phyloP scores from a whole-genome alignment of 2,888 invertebrate species.

The Phlogophora meticulosa region DNA sequence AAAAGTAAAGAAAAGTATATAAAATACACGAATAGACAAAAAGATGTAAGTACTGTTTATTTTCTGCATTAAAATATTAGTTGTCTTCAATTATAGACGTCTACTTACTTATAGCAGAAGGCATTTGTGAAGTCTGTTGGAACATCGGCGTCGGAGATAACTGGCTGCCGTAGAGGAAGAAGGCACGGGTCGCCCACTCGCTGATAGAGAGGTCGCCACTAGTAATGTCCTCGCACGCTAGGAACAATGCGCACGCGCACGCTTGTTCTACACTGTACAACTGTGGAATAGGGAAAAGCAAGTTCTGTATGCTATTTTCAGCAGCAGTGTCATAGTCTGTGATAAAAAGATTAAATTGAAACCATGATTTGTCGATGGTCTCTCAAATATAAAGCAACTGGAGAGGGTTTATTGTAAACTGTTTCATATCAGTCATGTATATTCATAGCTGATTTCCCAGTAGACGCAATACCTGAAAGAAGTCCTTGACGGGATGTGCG shows the following conservation, averaged over 20 bases:
- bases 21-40: too few species aligned
- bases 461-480: slow-evolving; percentile 93
- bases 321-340: neutral
- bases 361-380: too few species aligned
- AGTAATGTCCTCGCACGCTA: slow-evolving; percentile 94
- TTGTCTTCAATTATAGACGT: neutral
- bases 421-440: neutral
- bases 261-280: slow-evolving; percentile 96
- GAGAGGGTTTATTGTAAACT: neutral
- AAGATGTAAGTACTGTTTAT: too few species aligned
- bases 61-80: too few species aligned
- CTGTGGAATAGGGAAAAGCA: slow-evolving; percentile 66
- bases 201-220: slow-evolving; percentile 91
- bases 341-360: too few species aligned
- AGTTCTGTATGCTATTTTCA: neutral
- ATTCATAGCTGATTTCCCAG: too few species aligned
- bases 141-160: slow-evolving; percentile 81
- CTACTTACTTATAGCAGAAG: slow-evolving; percentile 78
- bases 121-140: slow-evolving; percentile 78
- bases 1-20: too few species aligned
- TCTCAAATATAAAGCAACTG: neutral
- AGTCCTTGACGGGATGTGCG: slow-evolving; percentile 95
- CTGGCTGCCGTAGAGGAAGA: slow-evolving; percentile 97
- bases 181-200: slow-evolving; percentile 97
- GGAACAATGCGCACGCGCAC: slow-evolving; percentile 96